A percentile compares a stretch with the other conserved stretches of the same genome.
phyloP scores from a whole-genome alignment of 1,140 invertebrate genomes.

The Cotesia chilonis region DNA sequence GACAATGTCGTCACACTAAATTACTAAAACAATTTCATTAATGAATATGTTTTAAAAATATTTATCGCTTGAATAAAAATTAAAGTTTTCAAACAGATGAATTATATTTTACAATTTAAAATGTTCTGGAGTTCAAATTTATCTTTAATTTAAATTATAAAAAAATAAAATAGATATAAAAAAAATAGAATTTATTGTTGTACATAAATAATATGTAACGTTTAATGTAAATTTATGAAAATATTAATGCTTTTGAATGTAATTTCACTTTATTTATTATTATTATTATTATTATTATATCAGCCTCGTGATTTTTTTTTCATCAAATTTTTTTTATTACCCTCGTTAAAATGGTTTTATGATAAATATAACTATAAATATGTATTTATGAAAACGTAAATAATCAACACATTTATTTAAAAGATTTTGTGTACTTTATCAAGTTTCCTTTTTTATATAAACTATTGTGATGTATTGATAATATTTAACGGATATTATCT shows the following conservation, averaged over 20 bases:
- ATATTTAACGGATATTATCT: no score
- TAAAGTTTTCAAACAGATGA: neutral
- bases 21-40: neutral
- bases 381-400: no score
- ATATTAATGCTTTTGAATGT: constrained; percentile 60
- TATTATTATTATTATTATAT: neutral
- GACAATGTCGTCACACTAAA: neutral
- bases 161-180: constrained; percentile 58
- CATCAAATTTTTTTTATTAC: neutral
- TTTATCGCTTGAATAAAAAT: neutral
- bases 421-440: no score
- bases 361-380: no score
- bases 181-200: constrained; percentile 56
- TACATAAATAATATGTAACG: constrained; percentile 57
- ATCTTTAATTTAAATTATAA: constrained; percentile 45
- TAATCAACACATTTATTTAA: no score
- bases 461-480: no score
- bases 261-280: neutral
- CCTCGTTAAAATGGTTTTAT: no score
- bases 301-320: neutral
- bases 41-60: neutral
- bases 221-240: constrained; percentile 59
- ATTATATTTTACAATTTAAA: constrained; percentile 12
- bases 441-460: no score
- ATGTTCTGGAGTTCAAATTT: neutral